Evolutionary conservation across 2,797 vertebrate species (phyloP), one percentile per base, ranked within the genome.

Genomic region (Pipistrellus pygmaeus): DNA sequence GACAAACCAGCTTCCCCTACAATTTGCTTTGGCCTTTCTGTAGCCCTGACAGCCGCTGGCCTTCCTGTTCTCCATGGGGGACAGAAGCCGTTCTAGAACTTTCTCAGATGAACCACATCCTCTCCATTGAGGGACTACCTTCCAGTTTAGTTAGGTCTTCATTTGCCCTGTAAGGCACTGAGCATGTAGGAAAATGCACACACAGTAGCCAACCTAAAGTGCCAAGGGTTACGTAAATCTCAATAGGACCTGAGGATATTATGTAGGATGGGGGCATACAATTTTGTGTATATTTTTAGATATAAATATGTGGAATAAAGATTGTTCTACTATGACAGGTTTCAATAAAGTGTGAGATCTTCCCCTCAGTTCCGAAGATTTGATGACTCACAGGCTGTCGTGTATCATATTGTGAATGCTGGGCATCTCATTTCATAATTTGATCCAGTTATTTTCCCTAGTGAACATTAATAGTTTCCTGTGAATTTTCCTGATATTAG

Each of bases 401-500:
- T 57, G 21, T 78, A 68, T 76, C 73, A n/a, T 55, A 68, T 62
- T 75, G 66, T 81, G 35, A 80, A 71, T 68, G 75, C 81, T 71
- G 64, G 27, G 48, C 85, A 32, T 57, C 85, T 93, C 35, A 17
- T 87, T 94, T 95, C n/a, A 48, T 94, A 88, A 86, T 76, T 90
- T 62, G 66, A 85, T 94, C 78, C 57, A 94, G 85, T 92, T 94
- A 57, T 96, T 94, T 93, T 88, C 88, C 78, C 44, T 83, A 76
- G 71, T 89, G 69, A 91, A 90, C 80, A 81, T 83, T 91, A 95
- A 88, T 94, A 10, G 69, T 89, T 96, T 97, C 97, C 96, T 94
- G 82, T 91, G 76, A 95, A 55, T 93, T 95, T 95, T 93, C 86
- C 66, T 90, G 35, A 44, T 92, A 64, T 71, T 86, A 96, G 96